A percentile compares a stretch with the other conserved stretches of the same genome.
These are phyloP conservation scores for Anomalospiza imberbis DNA, from an alignment of 2,797 vertebrate genomes.

Conservation along the genomic window DNA sequence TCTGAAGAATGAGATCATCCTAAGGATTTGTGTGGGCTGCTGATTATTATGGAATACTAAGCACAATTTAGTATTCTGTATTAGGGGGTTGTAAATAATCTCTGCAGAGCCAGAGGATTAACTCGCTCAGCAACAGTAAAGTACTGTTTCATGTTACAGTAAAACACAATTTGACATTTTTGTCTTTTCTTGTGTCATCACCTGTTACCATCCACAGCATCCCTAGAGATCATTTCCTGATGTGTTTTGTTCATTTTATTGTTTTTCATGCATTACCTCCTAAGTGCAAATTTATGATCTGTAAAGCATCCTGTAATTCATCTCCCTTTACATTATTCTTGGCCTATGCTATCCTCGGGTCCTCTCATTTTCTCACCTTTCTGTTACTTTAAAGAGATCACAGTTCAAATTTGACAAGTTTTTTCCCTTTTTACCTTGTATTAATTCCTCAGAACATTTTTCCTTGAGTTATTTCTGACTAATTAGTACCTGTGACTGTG, in stretches of 20 bases:
- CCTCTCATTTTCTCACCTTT: neutral
- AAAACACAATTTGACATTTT: neutral
- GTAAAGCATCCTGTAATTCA: neutral
- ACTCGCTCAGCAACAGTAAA: neutral
- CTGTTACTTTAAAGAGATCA: neutral
- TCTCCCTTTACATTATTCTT: neutral
- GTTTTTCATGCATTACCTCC: neutral
- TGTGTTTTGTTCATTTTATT: neutral
- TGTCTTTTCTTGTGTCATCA: neutral
- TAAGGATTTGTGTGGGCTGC: neutral
- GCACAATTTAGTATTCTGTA: neutral
- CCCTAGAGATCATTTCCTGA: neutral
- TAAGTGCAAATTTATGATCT: neutral
- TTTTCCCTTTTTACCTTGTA: neutral
- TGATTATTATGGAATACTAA: neutral
- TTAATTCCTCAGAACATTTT: neutral
- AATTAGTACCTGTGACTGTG: neutral
- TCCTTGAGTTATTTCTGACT: neutral
- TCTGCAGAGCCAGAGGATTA: neutral
- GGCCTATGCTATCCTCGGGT: neutral
- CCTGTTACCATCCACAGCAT: neutral
- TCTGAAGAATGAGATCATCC: neutral
- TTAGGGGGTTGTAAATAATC: neutral
- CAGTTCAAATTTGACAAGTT: neutral
- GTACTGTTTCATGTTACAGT: neutral